A percentile compares a stretch with the other conserved stretches of the same genome.
Conservation (phyloP, 1,140 invertebrate genomes). For the Pararge aegeria region DNA sequence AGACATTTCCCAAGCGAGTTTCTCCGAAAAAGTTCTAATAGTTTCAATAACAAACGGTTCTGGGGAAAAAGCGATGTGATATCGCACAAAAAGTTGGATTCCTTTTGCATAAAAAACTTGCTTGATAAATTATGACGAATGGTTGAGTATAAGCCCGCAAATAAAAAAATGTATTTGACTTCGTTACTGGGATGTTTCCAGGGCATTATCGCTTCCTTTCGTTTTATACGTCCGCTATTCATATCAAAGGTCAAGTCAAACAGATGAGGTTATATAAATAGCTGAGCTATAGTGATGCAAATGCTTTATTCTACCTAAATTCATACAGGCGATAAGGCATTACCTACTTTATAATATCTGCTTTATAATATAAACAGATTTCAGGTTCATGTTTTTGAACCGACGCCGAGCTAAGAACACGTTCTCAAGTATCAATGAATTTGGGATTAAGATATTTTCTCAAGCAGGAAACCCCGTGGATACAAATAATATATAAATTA, state of each 20-base stretch:
- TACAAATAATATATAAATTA: too few species aligned
- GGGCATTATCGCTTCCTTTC: background rate
- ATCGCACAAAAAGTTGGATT: conserved; percentile 12
- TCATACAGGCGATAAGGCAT: too few species aligned
- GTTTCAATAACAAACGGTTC: conserved; percentile 20
- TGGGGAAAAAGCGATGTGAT: conserved; percentile 16
- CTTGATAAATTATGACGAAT: conserved; percentile 30
- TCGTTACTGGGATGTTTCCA: conserved; percentile 12
- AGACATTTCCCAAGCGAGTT: background rate
- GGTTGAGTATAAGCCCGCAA: background rate
- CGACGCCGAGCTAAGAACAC: too few species aligned
- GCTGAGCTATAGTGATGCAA: too few species aligned
- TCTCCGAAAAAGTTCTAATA: conserved; percentile 20
- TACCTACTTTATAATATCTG: too few species aligned
- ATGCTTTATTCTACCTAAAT: too few species aligned
- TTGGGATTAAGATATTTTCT: too few species aligned
- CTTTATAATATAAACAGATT: too few species aligned
- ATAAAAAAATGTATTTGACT: conserved; percentile 20
- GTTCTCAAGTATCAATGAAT: too few species aligned
- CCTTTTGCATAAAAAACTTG: conserved; percentile 21
- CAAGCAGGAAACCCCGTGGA: too few species aligned
- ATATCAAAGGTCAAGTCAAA: background rate
- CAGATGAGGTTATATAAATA: too few species aligned
- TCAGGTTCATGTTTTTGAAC: too few species aligned
- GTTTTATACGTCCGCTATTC: background rate